These are phyloP conservation scores for Parasteatoda lunata DNA, from an alignment of 2,888 invertebrate genomes.

Conservation along the genomic window DNA sequence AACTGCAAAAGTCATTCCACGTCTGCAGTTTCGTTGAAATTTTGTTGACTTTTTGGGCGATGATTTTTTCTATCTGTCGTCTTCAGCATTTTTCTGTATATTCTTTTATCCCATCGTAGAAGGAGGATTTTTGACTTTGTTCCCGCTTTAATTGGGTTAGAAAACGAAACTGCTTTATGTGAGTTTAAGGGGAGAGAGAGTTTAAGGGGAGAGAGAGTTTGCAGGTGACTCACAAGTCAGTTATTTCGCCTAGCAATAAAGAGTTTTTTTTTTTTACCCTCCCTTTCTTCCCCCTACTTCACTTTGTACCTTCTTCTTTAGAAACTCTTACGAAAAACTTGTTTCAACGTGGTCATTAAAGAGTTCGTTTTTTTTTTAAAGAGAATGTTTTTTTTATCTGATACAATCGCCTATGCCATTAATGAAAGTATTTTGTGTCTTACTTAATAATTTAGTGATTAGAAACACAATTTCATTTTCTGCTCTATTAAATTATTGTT, in stretches of 20 bases:
- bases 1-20: slow-evolving; percentile 30
- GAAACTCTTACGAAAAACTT: slow-evolving; percentile 1
- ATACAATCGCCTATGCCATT: too few relatives aligned
- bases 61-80: not conserved
- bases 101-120: slow-evolving; percentile 1
- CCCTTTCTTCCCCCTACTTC: not conserved
- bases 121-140: slow-evolving; percentile 40
- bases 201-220: not conserved
- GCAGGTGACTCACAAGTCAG: not conserved
- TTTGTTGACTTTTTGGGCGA: slow-evolving; percentile 35
- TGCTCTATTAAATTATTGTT: too few relatives aligned
- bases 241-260: too few relatives aligned
- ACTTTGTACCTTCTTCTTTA: not conserved
- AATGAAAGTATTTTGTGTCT: too few relatives aligned
- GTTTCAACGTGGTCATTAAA: not conserved
- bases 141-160: slow-evolving; percentile 48
- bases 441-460: too few relatives aligned
- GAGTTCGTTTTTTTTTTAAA: too few relatives aligned
- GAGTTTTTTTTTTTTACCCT: too few relatives aligned
- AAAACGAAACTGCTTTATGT: slow-evolving; percentile 5
- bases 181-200: not conserved
- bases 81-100: not conserved
- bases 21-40: slow-evolving; percentile 5
- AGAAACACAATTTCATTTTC: too few relatives aligned
- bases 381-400: too few relatives aligned